phyloP scores from a whole-genome alignment of 2,888 invertebrate species.

The Hipparchia sbordonii region DNA sequence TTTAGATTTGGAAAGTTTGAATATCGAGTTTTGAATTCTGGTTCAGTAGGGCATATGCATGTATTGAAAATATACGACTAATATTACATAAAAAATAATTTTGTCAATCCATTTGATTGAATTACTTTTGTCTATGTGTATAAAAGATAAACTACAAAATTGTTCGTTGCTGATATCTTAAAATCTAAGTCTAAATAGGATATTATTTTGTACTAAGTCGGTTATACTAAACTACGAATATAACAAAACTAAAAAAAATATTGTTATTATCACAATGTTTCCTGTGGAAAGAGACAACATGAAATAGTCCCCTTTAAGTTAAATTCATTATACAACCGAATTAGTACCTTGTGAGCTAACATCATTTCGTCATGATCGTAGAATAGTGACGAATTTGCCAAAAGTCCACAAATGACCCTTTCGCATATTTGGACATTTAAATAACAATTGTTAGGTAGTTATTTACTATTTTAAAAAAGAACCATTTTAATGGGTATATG shows the following conservation, averaged over 20 bases:
- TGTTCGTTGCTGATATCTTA: not conserved
- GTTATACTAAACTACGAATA: not conserved
- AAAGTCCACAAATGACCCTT: no score
- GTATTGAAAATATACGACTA: no score
- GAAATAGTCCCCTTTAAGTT: not conserved
- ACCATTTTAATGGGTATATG: no score
- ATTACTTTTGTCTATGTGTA: no score
- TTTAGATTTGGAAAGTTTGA: not conserved
- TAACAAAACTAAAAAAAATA: not conserved
- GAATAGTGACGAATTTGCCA: no score
- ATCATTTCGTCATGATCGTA: not conserved
- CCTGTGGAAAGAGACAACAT: not conserved
- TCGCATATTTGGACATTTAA: no score
- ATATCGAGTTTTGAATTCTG: not conserved
- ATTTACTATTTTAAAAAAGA: no score
- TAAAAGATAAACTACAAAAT: not conserved
- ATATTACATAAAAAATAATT: no score
- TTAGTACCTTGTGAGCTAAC: not conserved
- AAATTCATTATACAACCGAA: not conserved
- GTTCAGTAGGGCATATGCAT: not conserved
- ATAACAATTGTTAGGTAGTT: no score
- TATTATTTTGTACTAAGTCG: not conserved
- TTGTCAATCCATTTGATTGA: no score
- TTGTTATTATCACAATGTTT: not conserved
- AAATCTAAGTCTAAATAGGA: slow-evolving; percentile 6